phyloP scores from a whole-genome alignment of 2,888 invertebrate species.

The Eremobia ochroleuca region DNA sequence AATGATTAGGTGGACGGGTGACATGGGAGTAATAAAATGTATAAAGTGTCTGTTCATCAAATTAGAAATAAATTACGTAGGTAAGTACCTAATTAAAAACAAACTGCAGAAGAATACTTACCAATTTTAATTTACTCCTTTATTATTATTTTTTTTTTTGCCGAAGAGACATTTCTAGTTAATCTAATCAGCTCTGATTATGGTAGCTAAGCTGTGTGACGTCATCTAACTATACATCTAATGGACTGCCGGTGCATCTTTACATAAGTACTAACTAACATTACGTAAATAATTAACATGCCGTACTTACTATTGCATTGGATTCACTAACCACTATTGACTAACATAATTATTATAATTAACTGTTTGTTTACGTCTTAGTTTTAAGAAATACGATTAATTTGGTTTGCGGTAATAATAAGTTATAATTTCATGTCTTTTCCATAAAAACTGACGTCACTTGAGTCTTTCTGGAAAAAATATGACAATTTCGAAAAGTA shows the following conservation, averaged over 20 bases:
- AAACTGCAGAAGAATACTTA: too few relatives aligned
- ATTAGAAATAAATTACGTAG: slow-evolving; percentile 17
- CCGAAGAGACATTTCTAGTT: not conserved
- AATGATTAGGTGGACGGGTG: not conserved
- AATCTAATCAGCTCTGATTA: not conserved
- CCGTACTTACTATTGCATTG: slow-evolving; percentile 11
- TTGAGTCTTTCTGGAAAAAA: not conserved
- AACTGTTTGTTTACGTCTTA: slow-evolving; percentile 29
- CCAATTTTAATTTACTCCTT: not conserved
- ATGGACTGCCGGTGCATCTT: slow-evolving; percentile 23
- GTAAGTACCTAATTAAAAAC: not conserved
- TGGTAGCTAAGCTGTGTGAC: slow-evolving; percentile 30
- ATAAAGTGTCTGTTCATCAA: slow-evolving; percentile 19
- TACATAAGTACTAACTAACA: slow-evolving; percentile 31
- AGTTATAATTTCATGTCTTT: not conserved
- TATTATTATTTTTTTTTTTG: not conserved
- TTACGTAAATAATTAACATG: slow-evolving; percentile 14
- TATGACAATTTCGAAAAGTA: not conserved
- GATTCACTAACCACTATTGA: slow-evolving; percentile 38
- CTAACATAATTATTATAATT: not conserved
- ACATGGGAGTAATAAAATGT: slow-evolving; percentile 22
- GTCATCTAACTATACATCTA: slow-evolving; percentile 23
- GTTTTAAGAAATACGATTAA: slow-evolving; percentile 45
- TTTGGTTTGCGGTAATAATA: slow-evolving; percentile 16
- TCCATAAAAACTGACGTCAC: not conserved